Base-by-base conservation (phyloP, 2,888 invertebrate genomes). In the Cremastobaeus sp. region DNA sequence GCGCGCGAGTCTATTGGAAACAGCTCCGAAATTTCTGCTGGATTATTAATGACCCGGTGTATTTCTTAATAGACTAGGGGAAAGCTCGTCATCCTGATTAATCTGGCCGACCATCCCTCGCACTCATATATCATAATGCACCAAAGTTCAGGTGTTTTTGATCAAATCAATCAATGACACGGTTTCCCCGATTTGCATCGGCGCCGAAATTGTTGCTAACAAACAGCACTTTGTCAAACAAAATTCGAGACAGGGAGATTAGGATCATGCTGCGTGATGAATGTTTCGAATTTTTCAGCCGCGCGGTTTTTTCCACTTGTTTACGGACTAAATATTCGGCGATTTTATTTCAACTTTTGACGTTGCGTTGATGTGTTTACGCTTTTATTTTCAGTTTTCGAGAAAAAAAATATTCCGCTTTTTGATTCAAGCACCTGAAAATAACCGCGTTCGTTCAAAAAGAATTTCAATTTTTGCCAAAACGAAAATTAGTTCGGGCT, bases 1-100 rank as follows among this genome's bases (percentile, higher is more conserved):
- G n/a, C n/a, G n/a, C n/a, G n/a, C n/a, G n/a, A n/a, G n/a, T n/a
- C n/a, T n/a, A n/a, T n/a, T 30, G 9, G 35, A 14, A 35, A 11
- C 9, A 39, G 8, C 32, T 30, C 35, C 1, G 15, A 48, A 54
- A 34, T 14, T 35, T 45, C 45, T 18, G 11, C 43, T n/a, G 11
- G 35, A 50, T 68, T 48, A 68, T 59, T 50, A 68, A 68, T 68
- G 68, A 55, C 14, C 60, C 43, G 32, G n/a, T 48, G 69, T 47
- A 48, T 39, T 34, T 55, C 48, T 62, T 62, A 62, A 62, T 47
- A 39, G 37, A 50, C 41, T 17, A 35, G 35, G 20, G 52, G 34
- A 55, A 70, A 70, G 35, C 30, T 47, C 48, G 60, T 60, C 68
- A 39, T 47, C 14, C 34, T 43, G 55, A 62, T 70, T 70, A 62